Percentiles rank a stretch among this genome's conserved stretches.
These are phyloP conservation scores for Neria commutata DNA, from an alignment of 2,888 invertebrate genomes.

Conservation along the genomic window DNA sequence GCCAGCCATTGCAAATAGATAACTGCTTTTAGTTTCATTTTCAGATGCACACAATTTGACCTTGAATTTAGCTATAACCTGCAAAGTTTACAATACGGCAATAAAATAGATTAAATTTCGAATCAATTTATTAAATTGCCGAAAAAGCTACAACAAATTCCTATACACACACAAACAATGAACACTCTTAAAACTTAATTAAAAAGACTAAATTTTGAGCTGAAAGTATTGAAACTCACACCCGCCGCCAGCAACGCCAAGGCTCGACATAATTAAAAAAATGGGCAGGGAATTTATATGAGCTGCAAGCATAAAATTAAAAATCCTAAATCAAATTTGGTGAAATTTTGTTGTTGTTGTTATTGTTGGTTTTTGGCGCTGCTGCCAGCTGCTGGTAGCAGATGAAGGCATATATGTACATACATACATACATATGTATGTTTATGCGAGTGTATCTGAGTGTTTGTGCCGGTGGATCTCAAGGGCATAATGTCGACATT, in stretches of 20 bases:
- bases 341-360: not conserved
- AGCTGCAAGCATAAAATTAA: conserved; percentile 42
- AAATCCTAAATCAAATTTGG: conserved; percentile 53
- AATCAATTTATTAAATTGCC: too few species aligned
- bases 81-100: too few species aligned
- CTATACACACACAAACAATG: too few species aligned
- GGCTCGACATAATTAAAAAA: conserved; percentile 50
- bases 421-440: conserved; percentile 15
- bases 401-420: conserved; percentile 8
- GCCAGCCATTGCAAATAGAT: too few species aligned
- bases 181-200: conserved; percentile 4
- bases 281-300: too few species aligned
- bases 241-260: not conserved
- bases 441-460: conserved; percentile 16
- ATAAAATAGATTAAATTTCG: too few species aligned
- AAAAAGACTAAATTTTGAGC: not conserved
- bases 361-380: conserved; percentile 10
- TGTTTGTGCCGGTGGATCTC: conserved; percentile 41
- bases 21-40: too few species aligned
- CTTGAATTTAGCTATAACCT: too few species aligned
- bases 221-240: not conserved
- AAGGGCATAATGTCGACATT: conserved; percentile 52
- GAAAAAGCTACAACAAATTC: too few species aligned
- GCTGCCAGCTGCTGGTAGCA: conserved; percentile 15
- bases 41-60: too few species aligned